Evolutionary conservation across 2,888 invertebrate species (phyloP), one percentile per base, ranked within the genome.

Genomic region (Xiphydria camelus): DNA sequence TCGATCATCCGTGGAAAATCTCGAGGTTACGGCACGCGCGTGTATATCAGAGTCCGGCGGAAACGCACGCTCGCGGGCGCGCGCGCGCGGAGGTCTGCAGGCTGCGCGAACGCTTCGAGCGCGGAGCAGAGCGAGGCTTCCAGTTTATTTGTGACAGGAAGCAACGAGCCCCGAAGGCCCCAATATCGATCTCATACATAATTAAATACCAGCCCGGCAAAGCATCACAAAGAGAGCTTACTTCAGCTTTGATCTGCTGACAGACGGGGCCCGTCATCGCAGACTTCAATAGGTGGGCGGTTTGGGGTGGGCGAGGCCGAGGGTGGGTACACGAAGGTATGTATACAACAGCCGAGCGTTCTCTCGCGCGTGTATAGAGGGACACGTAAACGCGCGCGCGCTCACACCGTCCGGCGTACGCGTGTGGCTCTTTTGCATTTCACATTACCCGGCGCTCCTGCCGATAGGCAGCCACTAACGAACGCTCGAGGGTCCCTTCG

Each of bases 151-250:
- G 31, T 35, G 31, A 45, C 35, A 21, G 29, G 36, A 38, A 39
- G 21, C 18, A 19, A 10, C 55, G 46, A 47, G 46, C 48, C 15
- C 29, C 64, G 65, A 64, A 72, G 73, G 70, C 73, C 68, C 63
- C 59, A 70, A 69, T 74, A 73, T 75, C 72, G 73, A 75, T 75
- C 68, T 67, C 68, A 66, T 74, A 66, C 73, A 75, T 75, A 75
- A 75, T 74, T 75, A 74, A 75, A 75, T 75, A 73, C 66, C 69
- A 66, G 66, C 64, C 60, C 62, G 60, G 65, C 65, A 66, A 66
- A 69, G 69, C 70, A 72, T 68, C 68, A 73, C 73, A 74, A 73
- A 73, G 73, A 71, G 73, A 68, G 70, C 69, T 73, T 68, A 64
- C 70, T 68, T 68, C 63, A 63, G 72, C 73, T 73, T 73, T 73